Evolutionary conservation across 2,797 vertebrate genomes (phyloP), one percentile per base, ranked within the genome.

Genomic region (Pipistrellus pygmaeus): DNA sequence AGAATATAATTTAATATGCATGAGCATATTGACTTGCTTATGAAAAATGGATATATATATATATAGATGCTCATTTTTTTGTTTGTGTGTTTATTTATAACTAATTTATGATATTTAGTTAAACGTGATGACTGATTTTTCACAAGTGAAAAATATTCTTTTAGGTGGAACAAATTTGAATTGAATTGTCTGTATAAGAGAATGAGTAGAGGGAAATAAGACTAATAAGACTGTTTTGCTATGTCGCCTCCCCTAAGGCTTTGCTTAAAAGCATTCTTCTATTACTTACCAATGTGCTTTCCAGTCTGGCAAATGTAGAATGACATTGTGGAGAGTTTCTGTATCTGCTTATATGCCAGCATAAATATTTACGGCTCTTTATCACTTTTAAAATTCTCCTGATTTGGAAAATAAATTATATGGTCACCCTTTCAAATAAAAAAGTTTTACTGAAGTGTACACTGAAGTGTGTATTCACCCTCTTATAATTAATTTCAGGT

Each of bases 1-100:
- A 92, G 41, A 69, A 78, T 48, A 32, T 85, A 76, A 76, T 91
- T 91, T 77, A 57, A 17, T 73, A 4, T 69, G 11, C 11, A 66
- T 71, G 64, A 57, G 12, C 30, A 32, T 77, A 69, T 85, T 81
- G 94, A 41, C 13, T 93, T 93, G 71, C 35, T 53, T 88, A 11
- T 18, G 44, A 77, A 88, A 27, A 6, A 30, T 68, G 23, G 5
- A 27, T 90, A 25, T 48, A 5, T 48, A 27, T 90, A 25, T 48
- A 5, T 48, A 35, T 80, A 32, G 25, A 57, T 21, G 10, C n/a
- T 89, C 71, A 38, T 57, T 95, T 55, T 51, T 82, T 83, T 68
- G 12, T 87, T 62, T 14, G 11, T 60, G 84, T 32, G 30, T 86
- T 87, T 76, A 15, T 62, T 93, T 73, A 27, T 68, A 86, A 35